Base-by-base conservation (phyloP, 2,888 invertebrate species). In the Zaprionus lineosus region DNA sequence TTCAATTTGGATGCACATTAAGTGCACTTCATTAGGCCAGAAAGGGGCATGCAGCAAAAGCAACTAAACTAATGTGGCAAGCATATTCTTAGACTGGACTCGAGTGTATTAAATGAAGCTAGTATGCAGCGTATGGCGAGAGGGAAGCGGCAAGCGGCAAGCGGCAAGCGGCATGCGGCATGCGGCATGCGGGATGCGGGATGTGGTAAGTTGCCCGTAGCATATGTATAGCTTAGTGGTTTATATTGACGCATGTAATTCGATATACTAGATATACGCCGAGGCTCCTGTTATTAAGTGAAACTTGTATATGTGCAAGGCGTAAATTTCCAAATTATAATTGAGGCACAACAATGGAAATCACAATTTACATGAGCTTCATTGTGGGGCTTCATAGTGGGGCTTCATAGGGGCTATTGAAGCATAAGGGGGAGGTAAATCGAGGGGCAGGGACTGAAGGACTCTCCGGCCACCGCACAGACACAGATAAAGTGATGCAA, bases 291-390 rank as follows among this genome's bases (percentile, higher is more conserved):
- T 53, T 51, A 34, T 44, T 19, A 36, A 53, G 24, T 41, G 57
- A 34, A 41, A 36, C 34, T 44, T 48, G 70, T 36, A 63, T 51
- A 63, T 51, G 41, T 36, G 50, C 31, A 26, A 40, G 57, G 50
- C 61, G 61, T 53, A 52, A 59, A 61, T 58, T 56, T 53, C 39
- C 60, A 41, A 67, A 71, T 71, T 77, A 74, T 66, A 77, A 77
- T 74, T 62, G 67, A 66, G 26, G 59, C 66, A 57, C 47, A 79
- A 47, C 55, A 58, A 64, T 52, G 50, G 29, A 29, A 16, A 24
- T 16, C 44, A 21, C 40, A 62, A 28, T 28, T 26, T 31, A 19
- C 29, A 43, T 41, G 31, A 47, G 43, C 14, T 51, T 34, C 28
- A 64, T 58, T 67, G 71, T 64, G 34, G n/a, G n/a, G n/a, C n/a